Conservation (phyloP, 1,140 invertebrate genomes). For the Lepidurus arcticus region DNA sequence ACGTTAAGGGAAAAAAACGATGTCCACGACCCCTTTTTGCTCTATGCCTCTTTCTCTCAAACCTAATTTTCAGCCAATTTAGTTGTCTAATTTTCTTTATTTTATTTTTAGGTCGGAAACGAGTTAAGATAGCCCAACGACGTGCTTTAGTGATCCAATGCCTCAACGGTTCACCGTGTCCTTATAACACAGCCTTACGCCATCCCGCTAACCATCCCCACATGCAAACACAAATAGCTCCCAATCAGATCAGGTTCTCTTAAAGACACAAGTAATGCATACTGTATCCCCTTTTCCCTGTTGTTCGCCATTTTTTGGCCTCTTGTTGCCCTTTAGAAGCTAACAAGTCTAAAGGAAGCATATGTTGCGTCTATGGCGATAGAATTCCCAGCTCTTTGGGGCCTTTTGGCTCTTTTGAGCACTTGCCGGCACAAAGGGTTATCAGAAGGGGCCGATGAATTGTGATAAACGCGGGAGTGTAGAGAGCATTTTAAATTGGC, state of each 20-base stretch:
- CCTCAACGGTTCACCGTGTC: too few relatives aligned
- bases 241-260: too few relatives aligned
- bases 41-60: not conserved
- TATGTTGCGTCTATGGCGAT: not conserved
- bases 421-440: not conserved
- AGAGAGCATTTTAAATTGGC: not conserved
- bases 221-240: too few relatives aligned
- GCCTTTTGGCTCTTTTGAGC: not conserved
- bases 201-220: too few relatives aligned
- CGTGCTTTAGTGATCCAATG: not conserved
- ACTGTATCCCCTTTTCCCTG: not conserved
- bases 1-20: not conserved
- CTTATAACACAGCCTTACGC: too few relatives aligned
- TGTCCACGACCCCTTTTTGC: not conserved
- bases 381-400: not conserved
- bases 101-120: not conserved
- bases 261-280: too few relatives aligned
- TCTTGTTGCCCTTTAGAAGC: not conserved
- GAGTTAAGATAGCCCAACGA: not conserved
- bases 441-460: conserved; percentile 3
- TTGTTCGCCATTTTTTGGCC: not conserved
- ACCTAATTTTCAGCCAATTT: not conserved
- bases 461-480: conserved; percentile 2
- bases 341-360: not conserved
- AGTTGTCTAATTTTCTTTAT: not conserved